Evolutionary conservation across 2,797 vertebrate genomes (phyloP).

Genomic region (Argyrosomus regius): DNA sequence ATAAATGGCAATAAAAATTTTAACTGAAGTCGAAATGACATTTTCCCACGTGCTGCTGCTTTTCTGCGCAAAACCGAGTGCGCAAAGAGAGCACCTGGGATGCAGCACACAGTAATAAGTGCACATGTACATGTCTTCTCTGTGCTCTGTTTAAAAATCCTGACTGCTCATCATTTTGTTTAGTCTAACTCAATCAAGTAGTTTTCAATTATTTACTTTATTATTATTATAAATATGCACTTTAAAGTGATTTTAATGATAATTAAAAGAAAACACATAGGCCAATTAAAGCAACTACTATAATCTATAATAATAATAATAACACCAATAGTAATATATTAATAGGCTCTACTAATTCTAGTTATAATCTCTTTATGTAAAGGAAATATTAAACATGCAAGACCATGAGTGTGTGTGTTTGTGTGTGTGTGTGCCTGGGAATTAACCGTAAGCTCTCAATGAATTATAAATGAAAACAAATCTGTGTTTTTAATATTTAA

Average conservation of each 20-base stretch:
- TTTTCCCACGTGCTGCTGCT: not conserved
- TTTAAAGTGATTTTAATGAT: not conserved
- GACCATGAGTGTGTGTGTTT: not conserved
- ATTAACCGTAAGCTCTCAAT: not conserved
- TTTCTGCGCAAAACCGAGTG: not conserved
- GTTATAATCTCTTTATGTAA: not conserved
- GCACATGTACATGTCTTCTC: not conserved
- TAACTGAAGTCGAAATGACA: not conserved
- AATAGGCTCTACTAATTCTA: not conserved
- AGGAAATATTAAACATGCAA: not conserved
- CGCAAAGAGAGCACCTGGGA: not conserved
- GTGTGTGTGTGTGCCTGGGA: not conserved
- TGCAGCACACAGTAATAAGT: not conserved
- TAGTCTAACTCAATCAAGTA: not conserved
- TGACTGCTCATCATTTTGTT: not conserved
- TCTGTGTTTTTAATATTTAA: not conserved
- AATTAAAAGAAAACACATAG: slow-evolving; percentile 14
- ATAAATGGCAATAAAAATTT: not conserved
- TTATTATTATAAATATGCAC: not conserved
- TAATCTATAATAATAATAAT: not conserved
- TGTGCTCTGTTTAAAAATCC: not conserved
- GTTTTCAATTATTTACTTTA: not conserved
- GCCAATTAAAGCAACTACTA: not conserved
- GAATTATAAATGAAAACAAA: no score
- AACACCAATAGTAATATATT: not conserved